Evolutionary conservation across 2,888 invertebrate species (phyloP).

Genomic region (Parascotia fuliginaria): DNA sequence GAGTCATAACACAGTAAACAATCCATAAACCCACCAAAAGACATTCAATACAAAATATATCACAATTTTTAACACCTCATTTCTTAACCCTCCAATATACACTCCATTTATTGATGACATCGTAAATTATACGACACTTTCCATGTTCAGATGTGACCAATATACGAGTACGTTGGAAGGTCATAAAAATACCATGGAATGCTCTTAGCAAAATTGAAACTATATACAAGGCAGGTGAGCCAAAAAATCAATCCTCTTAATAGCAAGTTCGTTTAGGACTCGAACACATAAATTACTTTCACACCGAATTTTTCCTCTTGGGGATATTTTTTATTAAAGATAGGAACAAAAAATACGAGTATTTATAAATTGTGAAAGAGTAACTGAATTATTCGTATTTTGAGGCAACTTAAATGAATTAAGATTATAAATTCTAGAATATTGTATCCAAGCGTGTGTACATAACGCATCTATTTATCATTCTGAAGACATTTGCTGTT

Average conservation of each 20-base stretch:
- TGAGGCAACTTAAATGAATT: too few species aligned
- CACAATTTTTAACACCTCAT: constrained; percentile 14
- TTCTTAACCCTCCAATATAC: constrained; percentile 25
- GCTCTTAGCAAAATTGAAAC: constrained; percentile 55
- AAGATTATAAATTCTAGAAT: too few species aligned
- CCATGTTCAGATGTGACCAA: constrained; percentile 41
- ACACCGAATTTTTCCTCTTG: background rate
- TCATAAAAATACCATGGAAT: constrained; percentile 38
- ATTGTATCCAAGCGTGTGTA: too few species aligned
- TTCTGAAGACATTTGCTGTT: too few species aligned
- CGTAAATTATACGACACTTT: constrained; percentile 35
- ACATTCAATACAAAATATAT: background rate
- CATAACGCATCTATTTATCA: too few species aligned
- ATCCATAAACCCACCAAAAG: constrained; percentile 9
- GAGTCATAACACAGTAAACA: constrained; percentile 5
- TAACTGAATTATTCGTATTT: too few species aligned
- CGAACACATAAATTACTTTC: constrained; percentile 7
- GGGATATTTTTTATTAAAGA: too few species aligned
- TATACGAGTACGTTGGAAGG: constrained; percentile 2
- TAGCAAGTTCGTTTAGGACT: constrained; percentile 21
- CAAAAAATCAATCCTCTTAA: constrained; percentile 48
- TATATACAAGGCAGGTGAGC: constrained; percentile 51
- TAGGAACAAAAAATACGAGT: too few species aligned
- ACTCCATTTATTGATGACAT: constrained; percentile 27
- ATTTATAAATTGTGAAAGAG: too few species aligned